Evolutionary conservation across 2,113 vertebrate species (phyloP).

Genomic region (Rhizomys pruinosus): DNA sequence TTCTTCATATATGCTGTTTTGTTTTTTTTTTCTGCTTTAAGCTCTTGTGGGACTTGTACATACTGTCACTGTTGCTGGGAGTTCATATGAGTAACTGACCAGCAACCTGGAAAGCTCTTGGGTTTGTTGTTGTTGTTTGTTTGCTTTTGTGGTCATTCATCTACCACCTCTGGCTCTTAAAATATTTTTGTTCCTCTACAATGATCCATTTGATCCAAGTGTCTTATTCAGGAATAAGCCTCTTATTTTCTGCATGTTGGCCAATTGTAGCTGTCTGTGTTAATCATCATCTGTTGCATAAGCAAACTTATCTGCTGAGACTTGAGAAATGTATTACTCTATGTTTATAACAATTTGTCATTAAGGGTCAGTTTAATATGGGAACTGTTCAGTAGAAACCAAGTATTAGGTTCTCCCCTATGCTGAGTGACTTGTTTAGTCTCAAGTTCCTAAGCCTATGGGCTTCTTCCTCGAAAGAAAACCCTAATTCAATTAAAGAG

Average conservation of each 20-base stretch:
- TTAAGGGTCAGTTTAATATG: background rate
- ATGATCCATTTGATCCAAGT: background rate
- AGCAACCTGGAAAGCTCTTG: background rate
- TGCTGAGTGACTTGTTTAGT: background rate
- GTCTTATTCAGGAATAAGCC: background rate
- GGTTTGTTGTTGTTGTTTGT: too few relatives aligned
- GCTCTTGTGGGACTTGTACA: background rate
- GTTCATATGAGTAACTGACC: background rate
- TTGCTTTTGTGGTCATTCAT: too few relatives aligned
- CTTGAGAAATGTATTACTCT: background rate
- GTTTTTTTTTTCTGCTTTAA: background rate
- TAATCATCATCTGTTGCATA: background rate
- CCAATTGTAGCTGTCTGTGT: background rate
- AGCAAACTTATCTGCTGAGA: background rate
- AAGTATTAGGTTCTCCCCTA: background rate
- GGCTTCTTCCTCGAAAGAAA: background rate
- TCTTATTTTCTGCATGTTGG: background rate
- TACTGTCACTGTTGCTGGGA: background rate
- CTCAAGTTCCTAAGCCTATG: background rate
- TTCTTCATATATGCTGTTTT: background rate
- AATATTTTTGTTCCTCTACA: background rate
- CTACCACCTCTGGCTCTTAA: background rate
- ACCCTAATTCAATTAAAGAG: background rate
- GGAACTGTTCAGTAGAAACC: background rate
- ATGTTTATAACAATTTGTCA: background rate